Conservation (phyloP, 2,113 vertebrate species). For the Poecilia latipinna region DNA sequence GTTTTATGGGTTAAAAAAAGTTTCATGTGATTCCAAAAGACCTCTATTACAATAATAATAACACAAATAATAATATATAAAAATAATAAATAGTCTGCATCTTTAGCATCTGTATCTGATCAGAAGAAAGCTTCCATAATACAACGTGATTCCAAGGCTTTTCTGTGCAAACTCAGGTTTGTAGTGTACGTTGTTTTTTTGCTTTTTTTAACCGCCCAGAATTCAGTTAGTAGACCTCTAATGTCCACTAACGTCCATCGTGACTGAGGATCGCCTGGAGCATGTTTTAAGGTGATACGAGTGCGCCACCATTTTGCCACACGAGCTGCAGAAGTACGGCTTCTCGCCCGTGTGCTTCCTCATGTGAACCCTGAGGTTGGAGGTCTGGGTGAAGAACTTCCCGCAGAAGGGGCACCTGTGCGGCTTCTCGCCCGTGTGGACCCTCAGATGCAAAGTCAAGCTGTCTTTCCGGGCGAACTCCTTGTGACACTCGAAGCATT, state of each 20-base stretch:
- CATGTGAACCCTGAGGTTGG: conserved; percentile 28
- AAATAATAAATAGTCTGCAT: background rate
- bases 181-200: background rate
- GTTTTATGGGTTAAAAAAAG: background rate
- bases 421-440: conserved; percentile 17
- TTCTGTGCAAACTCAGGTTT: background rate
- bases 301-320: conserved; percentile 18
- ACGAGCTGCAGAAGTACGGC: conserved; percentile 9
- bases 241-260: background rate
- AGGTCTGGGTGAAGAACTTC: conserved; percentile 20
- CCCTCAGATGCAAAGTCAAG: conserved; percentile 14
- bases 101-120: background rate
- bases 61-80: background rate
- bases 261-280: background rate
- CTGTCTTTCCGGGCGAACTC: conserved; percentile 20
- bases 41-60: background rate
- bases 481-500: conserved; percentile 13
- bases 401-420: conserved; percentile 17
- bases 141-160: background rate
- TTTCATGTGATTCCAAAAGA: background rate
- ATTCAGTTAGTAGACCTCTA: background rate
- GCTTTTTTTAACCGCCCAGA: background rate
- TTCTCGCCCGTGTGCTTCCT: conserved; percentile 28
- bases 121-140: background rate
- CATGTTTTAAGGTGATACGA: conserved; percentile 19